Conservation (phyloP, 2,888 invertebrate species). For the Lepeophtheirus nordmannii region DNA sequence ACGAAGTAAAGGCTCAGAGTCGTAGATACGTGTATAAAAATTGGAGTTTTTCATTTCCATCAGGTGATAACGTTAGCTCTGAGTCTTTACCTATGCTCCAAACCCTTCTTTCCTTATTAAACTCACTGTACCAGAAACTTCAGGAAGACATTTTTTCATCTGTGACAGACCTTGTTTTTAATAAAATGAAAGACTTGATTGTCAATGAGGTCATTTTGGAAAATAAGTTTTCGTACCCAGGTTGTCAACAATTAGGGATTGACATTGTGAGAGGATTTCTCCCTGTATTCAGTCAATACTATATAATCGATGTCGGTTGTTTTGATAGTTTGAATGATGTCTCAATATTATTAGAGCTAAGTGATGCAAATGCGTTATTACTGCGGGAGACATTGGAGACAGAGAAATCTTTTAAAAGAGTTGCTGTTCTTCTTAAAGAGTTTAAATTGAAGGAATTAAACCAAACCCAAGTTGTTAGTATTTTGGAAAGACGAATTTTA, state of each 20-base stretch:
- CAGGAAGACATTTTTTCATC: not conserved
- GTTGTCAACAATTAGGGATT: not conserved
- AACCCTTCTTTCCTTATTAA: constrained; percentile 6
- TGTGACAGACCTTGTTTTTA: not conserved
- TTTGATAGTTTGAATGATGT: not conserved
- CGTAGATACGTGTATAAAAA: not conserved
- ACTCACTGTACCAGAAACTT: not conserved
- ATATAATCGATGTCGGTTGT: not conserved
- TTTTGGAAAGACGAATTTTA: not conserved
- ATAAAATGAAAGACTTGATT: not conserved
- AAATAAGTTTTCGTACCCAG: not conserved
- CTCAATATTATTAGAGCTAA: not conserved
- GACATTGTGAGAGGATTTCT: not conserved
- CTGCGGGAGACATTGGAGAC: not conserved
- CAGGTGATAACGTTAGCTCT: not conserved
- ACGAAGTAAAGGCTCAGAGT: constrained; percentile 3
- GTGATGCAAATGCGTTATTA: not conserved
- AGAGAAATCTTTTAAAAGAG: not conserved
- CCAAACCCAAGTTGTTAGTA: not conserved
- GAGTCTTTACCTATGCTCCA: not conserved
- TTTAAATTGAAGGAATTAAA: not conserved
- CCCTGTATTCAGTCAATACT: not conserved
- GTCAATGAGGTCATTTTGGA: constrained; percentile 13
- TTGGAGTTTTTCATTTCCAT: not conserved
- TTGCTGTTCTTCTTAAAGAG: not conserved